Evolutionary conservation across 2,797 vertebrate genomes (phyloP).

Genomic region (Neosilurus mollespiculum): DNA sequence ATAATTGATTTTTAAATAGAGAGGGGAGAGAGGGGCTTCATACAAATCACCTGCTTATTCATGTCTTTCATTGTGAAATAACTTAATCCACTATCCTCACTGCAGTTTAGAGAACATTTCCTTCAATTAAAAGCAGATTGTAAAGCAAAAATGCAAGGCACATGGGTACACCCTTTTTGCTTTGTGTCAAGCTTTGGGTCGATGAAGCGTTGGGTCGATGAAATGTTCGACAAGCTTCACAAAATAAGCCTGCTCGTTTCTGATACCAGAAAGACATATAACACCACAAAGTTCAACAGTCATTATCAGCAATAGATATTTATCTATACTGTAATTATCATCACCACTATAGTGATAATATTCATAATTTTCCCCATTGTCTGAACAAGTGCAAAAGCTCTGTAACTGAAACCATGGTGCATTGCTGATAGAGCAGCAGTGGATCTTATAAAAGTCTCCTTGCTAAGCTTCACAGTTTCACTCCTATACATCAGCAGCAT

Average conservation of each 20-base stretch:
- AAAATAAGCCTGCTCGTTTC: slow-evolving; percentile 11
- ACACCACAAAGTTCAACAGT: not conserved
- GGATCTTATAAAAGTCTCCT: slow-evolving; percentile 27
- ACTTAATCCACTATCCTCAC: slow-evolving; percentile 62
- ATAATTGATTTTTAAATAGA: slow-evolving; percentile 74
- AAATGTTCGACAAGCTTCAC: not conserved
- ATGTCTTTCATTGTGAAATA: slow-evolving; percentile 60
- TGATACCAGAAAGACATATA: not conserved
- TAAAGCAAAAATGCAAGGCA: slow-evolving; percentile 41
- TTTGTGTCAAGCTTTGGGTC: slow-evolving; percentile 8
- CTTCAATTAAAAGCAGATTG: slow-evolving; percentile 54
- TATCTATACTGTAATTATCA: slow-evolving; percentile 1
- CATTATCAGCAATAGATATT: not conserved
- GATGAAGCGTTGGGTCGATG: not conserved
- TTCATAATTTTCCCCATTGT: slow-evolving; percentile 3
- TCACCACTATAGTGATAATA: not conserved
- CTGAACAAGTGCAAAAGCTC: slow-evolving; percentile 5
- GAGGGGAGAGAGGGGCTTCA: slow-evolving; percentile 64
- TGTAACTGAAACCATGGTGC: slow-evolving; percentile 13
- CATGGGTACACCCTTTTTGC: not conserved
- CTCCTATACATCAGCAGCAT: slow-evolving; percentile 39
- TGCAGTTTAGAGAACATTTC: slow-evolving; percentile 60
- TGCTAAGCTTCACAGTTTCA: slow-evolving; percentile 14
- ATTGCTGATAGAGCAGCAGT: slow-evolving; percentile 23
- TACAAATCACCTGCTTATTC: slow-evolving; percentile 70